phyloP scores from a whole-genome alignment of 2,888 invertebrate genomes.

The Brenthis hecate region DNA sequence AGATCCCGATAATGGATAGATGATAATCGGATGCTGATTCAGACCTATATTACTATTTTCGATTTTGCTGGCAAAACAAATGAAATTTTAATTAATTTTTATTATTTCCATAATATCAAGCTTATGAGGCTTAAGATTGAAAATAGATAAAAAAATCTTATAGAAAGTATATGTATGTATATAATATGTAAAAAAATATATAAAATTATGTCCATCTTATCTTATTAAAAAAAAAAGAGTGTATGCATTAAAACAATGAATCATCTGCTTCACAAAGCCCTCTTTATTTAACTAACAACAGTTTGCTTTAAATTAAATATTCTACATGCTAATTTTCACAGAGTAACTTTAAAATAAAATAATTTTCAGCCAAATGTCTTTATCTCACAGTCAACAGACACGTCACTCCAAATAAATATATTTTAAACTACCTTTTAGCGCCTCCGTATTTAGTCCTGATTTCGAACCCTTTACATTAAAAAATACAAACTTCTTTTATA shows the following conservation, averaged over 20 bases:
- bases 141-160: too few relatives aligned
- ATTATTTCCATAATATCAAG: too few relatives aligned
- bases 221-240: neutral
- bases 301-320: conserved; percentile 26
- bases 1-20: conserved; percentile 50
- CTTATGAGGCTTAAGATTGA: too few relatives aligned
- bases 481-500: conserved; percentile 19
- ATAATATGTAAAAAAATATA: neutral
- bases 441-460: conserved; percentile 64
- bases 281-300: conserved; percentile 11
- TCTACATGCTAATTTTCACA: conserved; percentile 55
- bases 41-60: conserved; percentile 20
- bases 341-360: conserved; percentile 47
- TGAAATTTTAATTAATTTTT: too few relatives aligned
- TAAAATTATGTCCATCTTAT: neutral
- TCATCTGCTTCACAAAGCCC: conserved; percentile 30
- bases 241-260: conserved; percentile 21
- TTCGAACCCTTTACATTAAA: conserved; percentile 52
- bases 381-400: conserved; percentile 57
- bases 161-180: too few relatives aligned
- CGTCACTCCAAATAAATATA: conserved; percentile 52
- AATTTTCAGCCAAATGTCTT: conserved; percentile 49
- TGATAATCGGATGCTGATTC: conserved; percentile 39
- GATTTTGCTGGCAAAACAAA: too few relatives aligned
- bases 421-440: conserved; percentile 72